A percentile compares a stretch with the other conserved stretches of the same genome.
These are phyloP conservation scores for Tupaia tana DNA, from an alignment of 2,113 vertebrate genomes.

Conservation along the genomic window DNA sequence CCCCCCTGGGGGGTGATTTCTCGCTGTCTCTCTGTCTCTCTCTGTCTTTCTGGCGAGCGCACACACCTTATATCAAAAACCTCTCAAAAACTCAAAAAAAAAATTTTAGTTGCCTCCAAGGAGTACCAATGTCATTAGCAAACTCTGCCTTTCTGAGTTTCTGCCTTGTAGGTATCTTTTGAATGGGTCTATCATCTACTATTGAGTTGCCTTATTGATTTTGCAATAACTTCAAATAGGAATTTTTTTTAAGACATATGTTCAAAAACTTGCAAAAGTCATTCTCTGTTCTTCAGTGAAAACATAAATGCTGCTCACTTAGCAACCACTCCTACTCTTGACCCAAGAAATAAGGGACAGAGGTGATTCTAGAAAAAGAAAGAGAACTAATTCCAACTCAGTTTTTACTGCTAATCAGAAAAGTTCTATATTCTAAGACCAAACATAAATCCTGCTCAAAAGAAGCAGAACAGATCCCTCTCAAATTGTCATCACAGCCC, in stretches of 20 bases:
- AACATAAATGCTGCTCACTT: constrained; percentile 31
- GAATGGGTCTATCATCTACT: background rate
- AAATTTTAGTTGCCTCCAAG: background rate
- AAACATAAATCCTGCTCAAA: constrained; percentile 92
- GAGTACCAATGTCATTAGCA: background rate
- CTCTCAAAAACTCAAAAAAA: no score
- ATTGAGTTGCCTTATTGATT: background rate
- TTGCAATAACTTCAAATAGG: background rate
- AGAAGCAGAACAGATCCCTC: constrained; percentile 86
- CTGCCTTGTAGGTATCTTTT: background rate
- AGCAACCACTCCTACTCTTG: constrained; percentile 42
- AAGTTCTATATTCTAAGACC: constrained; percentile 95
- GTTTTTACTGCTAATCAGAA: constrained; percentile 91
- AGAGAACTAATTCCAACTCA: constrained; percentile 45
- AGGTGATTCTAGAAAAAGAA: constrained; percentile 79
- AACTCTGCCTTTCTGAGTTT: background rate
- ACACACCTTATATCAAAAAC: no score
- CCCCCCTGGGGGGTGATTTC: no score
- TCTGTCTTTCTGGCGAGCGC: no score
- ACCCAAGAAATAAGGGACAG: constrained; percentile 26
- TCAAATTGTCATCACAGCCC: constrained; percentile 92
- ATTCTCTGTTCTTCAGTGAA: background rate
- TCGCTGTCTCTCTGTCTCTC: no score
- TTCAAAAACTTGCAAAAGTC: constrained; percentile 11
- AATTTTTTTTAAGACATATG: constrained; percentile 40